Evolutionary conservation across 1,140 invertebrate genomes (phyloP), one percentile per base, ranked within the genome.

Genomic region (Heliothis subflexa): DNA sequence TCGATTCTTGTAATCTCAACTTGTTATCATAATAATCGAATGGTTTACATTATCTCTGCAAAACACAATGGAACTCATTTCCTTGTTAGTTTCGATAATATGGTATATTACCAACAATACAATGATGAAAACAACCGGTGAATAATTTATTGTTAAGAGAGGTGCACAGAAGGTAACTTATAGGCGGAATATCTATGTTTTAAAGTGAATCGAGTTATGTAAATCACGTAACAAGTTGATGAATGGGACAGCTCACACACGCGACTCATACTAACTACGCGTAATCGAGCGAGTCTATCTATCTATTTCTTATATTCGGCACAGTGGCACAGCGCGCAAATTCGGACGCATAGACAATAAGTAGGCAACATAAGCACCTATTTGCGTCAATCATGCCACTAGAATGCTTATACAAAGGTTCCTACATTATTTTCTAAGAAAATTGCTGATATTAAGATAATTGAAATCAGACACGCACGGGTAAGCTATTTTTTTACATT

Each of bases 11-110:
- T 54, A 83, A 85, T 81, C 54, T 70, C 64, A 70, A 75, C 80
- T 83, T 90, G 85, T 90, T 89, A 88, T 90, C 85, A 92, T 89
- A 92, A 91, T 84, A 90, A 76, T 57, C 45, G 72, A 76, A 83
- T 76, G 78, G 88, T 88, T 90, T 88, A 89, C 85, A 85, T 88
- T 89, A 81, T 77, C 76, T 81, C 75, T 68, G 78, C 75, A 85
- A 84, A 87, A 89, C 85, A 92, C 88, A 87, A 88, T 84, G 84
- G 62, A 64, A 52, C 72, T 80, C 79, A 81, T 86, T 89, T 86
- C 88, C 85, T 90, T 66, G 79, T 84, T 85, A 83, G 79, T 89
- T 87, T 86, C 78, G 79, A 88, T 89, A 87, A 86, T 89, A 80
- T 83, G 55, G 72, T 81, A 83, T 81, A 80, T 80, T 81, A 79